Evolutionary conservation across 1,140 invertebrate genomes (phyloP).

Genomic region (Listronotus bonariensis): DNA sequence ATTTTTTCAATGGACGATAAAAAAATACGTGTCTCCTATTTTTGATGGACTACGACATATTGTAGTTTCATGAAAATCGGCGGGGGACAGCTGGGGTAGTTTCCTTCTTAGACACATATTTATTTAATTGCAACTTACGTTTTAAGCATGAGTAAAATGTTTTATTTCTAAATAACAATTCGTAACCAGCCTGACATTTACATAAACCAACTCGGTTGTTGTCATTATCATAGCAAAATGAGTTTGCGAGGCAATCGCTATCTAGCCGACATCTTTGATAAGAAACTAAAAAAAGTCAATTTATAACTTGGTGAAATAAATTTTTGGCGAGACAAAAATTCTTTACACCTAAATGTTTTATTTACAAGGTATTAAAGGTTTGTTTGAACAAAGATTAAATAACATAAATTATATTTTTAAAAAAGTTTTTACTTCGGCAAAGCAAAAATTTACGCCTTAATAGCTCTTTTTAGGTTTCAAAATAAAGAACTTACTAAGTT

Average conservation of each 20-base stretch:
- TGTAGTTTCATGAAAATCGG: no score
- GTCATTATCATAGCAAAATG: constrained; percentile 44
- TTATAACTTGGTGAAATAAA: constrained; percentile 26
- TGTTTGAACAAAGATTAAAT: no score
- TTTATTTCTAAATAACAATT: constrained; percentile 37
- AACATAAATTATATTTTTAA: no score
- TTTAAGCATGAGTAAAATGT: constrained; percentile 39
- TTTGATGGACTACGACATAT: no score
- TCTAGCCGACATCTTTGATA: constrained; percentile 35
- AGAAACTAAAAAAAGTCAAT: constrained; percentile 37
- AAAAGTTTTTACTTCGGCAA: no score
- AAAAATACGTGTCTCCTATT: no score
- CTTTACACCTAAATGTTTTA: not conserved
- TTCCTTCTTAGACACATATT: not conserved
- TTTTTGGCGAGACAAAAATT: no score
- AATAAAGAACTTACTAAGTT: no score
- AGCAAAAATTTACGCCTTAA: no score
- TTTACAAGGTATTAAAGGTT: no score
- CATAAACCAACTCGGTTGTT: constrained; percentile 33
- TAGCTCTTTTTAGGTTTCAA: no score
- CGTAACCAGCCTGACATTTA: constrained; percentile 39
- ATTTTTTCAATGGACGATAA: no score
- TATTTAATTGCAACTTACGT: constrained; percentile 30
- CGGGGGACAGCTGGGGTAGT: not conserved
- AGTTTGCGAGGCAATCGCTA: constrained; percentile 35